These are phyloP conservation scores for Borostomias antarcticus DNA, from an alignment of 2,797 vertebrate genomes.

Conservation along the genomic window DNA sequence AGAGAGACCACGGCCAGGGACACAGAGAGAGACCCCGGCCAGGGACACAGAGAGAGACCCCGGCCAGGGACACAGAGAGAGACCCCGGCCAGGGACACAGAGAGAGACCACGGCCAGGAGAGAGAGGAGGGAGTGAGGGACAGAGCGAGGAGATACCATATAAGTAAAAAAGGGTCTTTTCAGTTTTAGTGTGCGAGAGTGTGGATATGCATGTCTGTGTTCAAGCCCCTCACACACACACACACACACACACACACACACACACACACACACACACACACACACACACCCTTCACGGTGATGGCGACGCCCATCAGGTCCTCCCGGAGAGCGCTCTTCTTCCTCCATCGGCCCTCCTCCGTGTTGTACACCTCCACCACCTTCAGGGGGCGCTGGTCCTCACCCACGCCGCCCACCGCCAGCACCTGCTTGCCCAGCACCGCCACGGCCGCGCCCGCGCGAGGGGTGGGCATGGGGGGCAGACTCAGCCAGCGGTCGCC, in stretches of 20 bases:
- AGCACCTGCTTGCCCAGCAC: slow-evolving; percentile 91
- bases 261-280: too few relatives aligned
- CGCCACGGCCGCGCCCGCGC: slow-evolving; percentile 87
- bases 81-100: not conserved
- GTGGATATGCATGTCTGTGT: too few relatives aligned
- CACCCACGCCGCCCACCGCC: slow-evolving; percentile 92
- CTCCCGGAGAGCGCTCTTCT: slow-evolving; percentile 87
- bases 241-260: too few relatives aligned
- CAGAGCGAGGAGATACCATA: slow-evolving; percentile 17
- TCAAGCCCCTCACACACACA: not conserved
- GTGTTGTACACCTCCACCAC: slow-evolving; percentile 92
- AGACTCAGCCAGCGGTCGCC: slow-evolving; percentile 89
- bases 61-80: too few relatives aligned
- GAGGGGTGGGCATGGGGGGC: slow-evolving; percentile 87
- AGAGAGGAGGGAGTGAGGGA: slow-evolving; percentile 34
- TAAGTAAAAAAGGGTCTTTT: not conserved
- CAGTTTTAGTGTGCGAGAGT: too few relatives aligned
- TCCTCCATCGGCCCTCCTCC: slow-evolving; percentile 95
- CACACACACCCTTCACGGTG: slow-evolving; percentile 86
- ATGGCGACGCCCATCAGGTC: slow-evolving; percentile 93
- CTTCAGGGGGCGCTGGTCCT: slow-evolving; percentile 87
- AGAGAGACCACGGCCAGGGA: not conserved
- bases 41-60: too few relatives aligned
- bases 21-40: too few relatives aligned
- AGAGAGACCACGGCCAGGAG: not conserved